Conservation (phyloP, 2,113 vertebrate species). For the Solenodon paradoxus region DNA sequence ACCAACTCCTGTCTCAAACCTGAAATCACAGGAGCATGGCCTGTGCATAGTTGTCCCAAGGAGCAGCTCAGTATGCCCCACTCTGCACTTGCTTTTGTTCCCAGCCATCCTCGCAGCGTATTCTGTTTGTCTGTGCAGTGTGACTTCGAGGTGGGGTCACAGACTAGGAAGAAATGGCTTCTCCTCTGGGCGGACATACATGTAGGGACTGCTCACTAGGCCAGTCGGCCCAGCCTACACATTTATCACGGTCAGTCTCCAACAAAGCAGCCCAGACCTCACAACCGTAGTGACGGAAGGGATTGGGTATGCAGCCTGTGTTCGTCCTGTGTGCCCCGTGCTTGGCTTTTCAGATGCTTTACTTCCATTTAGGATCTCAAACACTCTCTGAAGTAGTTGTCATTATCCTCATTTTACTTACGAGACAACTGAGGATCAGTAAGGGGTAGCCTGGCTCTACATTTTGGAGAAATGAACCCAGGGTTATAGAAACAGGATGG, state of each 20-base stretch:
- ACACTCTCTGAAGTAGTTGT: background rate
- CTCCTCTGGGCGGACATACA: background rate
- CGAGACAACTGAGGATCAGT: background rate
- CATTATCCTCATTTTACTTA: background rate
- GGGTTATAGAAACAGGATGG: background rate
- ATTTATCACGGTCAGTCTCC: background rate
- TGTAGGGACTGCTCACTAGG: background rate
- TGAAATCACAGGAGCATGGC: background rate
- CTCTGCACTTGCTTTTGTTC: background rate
- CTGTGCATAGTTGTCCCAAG: background rate
- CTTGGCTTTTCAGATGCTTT: background rate
- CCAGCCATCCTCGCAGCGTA: background rate
- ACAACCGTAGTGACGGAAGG: too few species aligned
- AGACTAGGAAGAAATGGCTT: background rate
- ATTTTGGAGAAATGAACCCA: background rate
- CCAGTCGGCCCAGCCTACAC: fast-evolving
- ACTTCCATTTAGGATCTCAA: background rate
- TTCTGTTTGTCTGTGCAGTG: background rate
- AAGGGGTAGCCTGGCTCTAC: background rate
- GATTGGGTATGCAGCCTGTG: fast-evolving
- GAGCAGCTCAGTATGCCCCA: fast-evolving
- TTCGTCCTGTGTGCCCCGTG: fast-evolving
- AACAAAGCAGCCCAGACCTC: too few species aligned
- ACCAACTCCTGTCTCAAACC: background rate
- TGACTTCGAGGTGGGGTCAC: background rate